Percentiles rank a stretch among this genome's conserved stretches.
Conservation (phyloP, 2,113 vertebrate genomes). For the Nothobranchius furzeri region DNA sequence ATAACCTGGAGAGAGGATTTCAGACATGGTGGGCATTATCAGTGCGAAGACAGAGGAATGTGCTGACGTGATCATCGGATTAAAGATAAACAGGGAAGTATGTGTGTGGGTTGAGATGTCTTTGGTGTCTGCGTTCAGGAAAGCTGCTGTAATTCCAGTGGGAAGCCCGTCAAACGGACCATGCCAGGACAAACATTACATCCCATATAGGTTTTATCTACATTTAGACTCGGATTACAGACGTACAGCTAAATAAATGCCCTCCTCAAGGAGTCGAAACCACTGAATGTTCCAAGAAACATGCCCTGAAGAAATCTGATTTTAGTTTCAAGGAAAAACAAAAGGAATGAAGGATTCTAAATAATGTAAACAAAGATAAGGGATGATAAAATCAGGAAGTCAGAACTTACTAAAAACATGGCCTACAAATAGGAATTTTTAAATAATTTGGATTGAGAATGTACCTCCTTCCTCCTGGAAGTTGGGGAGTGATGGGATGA, state of each 20-base stretch:
- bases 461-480: slow-evolving; percentile 86
- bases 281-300: too few relatives aligned
- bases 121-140: slow-evolving; percentile 21
- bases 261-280: too few relatives aligned
- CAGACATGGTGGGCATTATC: slow-evolving; percentile 25
- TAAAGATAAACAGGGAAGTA: slow-evolving; percentile 64
- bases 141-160: slow-evolving; percentile 28
- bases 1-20: slow-evolving; percentile 76
- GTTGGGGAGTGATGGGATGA: slow-evolving; percentile 85
- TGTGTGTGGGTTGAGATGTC: slow-evolving; percentile 31
- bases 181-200: slow-evolving; percentile 24
- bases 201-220: slow-evolving; percentile 13
- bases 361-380: background rate
- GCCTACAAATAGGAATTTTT: background rate
- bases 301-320: too few relatives aligned
- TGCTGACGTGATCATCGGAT: slow-evolving; percentile 61
- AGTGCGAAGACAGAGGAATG: slow-evolving; percentile 57
- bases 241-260: background rate
- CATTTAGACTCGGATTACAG: background rate
- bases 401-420: background rate
- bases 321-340: background rate
- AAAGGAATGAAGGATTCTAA: background rate
- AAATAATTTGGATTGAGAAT: background rate
- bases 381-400: background rate
- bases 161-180: slow-evolving; percentile 13